These are phyloP conservation scores for Pitangus sulphuratus DNA, from an alignment of 2,797 vertebrate species.

Conservation along the genomic window DNA sequence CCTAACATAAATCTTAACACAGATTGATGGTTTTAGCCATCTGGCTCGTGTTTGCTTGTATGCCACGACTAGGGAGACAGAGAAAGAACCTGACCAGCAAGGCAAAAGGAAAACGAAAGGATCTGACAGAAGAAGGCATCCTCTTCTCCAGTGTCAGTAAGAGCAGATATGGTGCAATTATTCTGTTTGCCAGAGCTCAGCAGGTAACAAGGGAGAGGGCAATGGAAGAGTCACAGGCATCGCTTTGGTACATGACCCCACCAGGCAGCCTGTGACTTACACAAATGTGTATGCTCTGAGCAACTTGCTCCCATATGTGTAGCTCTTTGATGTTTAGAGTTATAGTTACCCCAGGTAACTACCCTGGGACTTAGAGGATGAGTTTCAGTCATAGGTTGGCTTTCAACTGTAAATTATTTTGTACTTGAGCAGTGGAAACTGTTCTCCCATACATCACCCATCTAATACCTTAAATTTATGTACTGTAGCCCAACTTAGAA, in stretches of 20 bases:
- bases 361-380: not conserved
- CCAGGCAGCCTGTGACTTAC: not conserved
- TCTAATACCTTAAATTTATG: not conserved
- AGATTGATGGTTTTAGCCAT: constrained; percentile 41
- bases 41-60: not conserved
- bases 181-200: not conserved
- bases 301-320: not conserved
- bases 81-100: constrained; percentile 4
- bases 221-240: not conserved
- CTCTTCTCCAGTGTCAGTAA: not conserved
- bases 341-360: not conserved
- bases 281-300: not conserved
- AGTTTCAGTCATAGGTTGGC: not conserved
- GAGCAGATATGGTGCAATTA: not conserved
- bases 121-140: not conserved
- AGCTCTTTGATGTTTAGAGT: not conserved
- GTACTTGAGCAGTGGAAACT: not conserved
- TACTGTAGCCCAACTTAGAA: not conserved
- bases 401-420: not conserved
- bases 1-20: constrained; percentile 24
- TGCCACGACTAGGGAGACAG: not conserved
- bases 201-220: not conserved
- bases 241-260: not conserved
- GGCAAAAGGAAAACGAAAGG: not conserved
- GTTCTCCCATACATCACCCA: not conserved